Conservation (phyloP, 92 coral and sea anemone genomes). For the Meandrina meandrites region DNA sequence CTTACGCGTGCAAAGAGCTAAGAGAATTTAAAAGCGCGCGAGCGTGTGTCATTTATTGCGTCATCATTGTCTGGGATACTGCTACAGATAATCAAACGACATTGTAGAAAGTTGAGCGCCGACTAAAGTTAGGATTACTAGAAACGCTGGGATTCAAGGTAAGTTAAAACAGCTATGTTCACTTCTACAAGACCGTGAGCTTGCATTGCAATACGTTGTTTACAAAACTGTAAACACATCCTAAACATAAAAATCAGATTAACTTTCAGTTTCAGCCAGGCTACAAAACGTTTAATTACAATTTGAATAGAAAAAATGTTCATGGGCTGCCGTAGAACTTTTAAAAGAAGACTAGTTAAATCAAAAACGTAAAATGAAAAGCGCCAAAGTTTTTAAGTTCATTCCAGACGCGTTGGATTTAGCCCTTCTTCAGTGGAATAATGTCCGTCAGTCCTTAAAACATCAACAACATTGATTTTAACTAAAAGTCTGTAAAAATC, state of each 20-base stretch:
- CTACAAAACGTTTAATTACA: neutral
- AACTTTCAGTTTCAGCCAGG: neutral
- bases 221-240: neutral
- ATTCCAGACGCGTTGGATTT: too few relatives aligned
- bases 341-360: too few relatives aligned
- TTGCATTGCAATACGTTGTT: neutral
- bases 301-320: too few relatives aligned
- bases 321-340: too few relatives aligned
- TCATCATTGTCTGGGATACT: constrained; percentile 1
- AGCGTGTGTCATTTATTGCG: neutral
- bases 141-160: neutral
- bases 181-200: neutral
- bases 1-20: neutral
- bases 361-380: too few relatives aligned
- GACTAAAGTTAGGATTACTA: neutral
- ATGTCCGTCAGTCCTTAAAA: too few relatives aligned
- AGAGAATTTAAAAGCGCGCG: neutral
- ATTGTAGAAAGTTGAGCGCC: neutral
- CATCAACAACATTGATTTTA: too few relatives aligned
- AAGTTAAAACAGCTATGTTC: neutral
- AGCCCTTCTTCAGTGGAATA: too few relatives aligned
- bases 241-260: neutral
- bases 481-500: neutral
- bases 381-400: too few relatives aligned
- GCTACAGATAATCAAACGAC: neutral